A percentile compares a stretch with the other conserved stretches of the same genome.
Conservation (phyloP, 2,113 vertebrate genomes). For the Chitala chitala region DNA sequence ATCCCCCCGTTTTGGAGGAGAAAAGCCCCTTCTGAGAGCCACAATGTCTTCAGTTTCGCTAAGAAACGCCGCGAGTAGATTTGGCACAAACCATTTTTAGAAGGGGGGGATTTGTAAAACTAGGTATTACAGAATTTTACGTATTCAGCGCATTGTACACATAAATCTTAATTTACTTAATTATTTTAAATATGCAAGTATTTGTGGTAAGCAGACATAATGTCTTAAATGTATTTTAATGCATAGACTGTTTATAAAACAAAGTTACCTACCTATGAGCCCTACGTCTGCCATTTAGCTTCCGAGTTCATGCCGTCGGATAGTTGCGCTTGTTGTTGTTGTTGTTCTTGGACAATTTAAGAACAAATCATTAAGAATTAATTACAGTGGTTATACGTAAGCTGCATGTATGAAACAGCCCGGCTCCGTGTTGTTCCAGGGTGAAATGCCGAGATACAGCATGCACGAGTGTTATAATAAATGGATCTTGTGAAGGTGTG, state of each 20-base stretch:
- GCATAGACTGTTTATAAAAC: not conserved
- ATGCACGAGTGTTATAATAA: not conserved
- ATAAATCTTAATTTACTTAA: too few relatives aligned
- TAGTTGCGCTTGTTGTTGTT: not conserved
- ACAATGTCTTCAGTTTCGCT: constrained; percentile 33
- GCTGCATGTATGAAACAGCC: not conserved
- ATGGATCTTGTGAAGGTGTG: too few relatives aligned
- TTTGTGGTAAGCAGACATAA: too few relatives aligned
- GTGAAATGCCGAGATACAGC: not conserved
- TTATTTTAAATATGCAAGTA: too few relatives aligned
- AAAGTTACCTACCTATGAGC: not conserved
- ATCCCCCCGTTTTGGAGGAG: not conserved
- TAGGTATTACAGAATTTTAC: not conserved
- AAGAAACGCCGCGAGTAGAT: not conserved
- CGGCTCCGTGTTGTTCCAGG: not conserved
- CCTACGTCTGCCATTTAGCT: not conserved
- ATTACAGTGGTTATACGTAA: not conserved
- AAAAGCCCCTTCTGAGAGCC: constrained; percentile 26
- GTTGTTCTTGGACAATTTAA: not conserved
- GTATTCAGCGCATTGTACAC: not conserved
- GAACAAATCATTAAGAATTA: not conserved
- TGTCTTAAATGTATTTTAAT: not conserved
- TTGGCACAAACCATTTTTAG: constrained; percentile 40
- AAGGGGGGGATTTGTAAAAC: not conserved
- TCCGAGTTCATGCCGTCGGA: constrained; percentile 19